Percentiles rank a stretch among this genome's conserved stretches.
Evolutionary conservation across 2,797 vertebrate species (phyloP).

Genomic region (Linurgus olivaceus): DNA sequence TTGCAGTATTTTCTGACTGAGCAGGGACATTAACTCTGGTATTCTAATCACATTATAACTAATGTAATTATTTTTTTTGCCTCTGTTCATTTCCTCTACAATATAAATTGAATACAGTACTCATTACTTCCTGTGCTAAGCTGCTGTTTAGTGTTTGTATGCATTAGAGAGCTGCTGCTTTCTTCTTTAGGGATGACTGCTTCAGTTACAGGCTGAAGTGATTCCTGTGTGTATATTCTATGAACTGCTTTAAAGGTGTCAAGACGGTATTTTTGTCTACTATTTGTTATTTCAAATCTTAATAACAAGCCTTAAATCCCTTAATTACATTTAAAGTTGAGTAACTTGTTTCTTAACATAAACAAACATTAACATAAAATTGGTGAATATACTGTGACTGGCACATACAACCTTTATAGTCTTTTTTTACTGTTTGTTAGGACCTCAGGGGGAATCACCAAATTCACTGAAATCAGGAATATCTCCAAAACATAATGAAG

Average conservation of each 20-base stretch:
- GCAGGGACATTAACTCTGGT: not conserved
- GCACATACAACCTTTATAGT: not conserved
- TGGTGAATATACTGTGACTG: not conserved
- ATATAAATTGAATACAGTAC: not conserved
- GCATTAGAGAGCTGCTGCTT: not conserved
- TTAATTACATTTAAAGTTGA: not conserved
- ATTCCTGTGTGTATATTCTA: not conserved
- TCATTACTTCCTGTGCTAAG: constrained; percentile 26
- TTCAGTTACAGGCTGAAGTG: not conserved
- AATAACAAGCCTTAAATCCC: not conserved
- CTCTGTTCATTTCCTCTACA: constrained; percentile 35
- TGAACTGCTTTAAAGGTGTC: not conserved
- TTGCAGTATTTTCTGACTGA: not conserved
- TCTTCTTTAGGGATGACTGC: not conserved
- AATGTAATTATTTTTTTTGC: constrained; percentile 39
- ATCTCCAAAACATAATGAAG: constrained; percentile 85
- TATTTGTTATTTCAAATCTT: not conserved
- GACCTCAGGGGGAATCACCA: constrained; percentile 76
- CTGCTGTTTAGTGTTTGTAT: not conserved
- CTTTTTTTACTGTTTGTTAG: constrained; percentile 71
- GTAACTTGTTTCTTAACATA: not conserved
- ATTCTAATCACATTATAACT: constrained; percentile 34
- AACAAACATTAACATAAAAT: not conserved
- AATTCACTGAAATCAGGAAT: constrained; percentile 78
- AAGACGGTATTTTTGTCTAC: not conserved